Base-by-base conservation (phyloP, 2,888 invertebrate species). In the Drosophila falleni region DNA sequence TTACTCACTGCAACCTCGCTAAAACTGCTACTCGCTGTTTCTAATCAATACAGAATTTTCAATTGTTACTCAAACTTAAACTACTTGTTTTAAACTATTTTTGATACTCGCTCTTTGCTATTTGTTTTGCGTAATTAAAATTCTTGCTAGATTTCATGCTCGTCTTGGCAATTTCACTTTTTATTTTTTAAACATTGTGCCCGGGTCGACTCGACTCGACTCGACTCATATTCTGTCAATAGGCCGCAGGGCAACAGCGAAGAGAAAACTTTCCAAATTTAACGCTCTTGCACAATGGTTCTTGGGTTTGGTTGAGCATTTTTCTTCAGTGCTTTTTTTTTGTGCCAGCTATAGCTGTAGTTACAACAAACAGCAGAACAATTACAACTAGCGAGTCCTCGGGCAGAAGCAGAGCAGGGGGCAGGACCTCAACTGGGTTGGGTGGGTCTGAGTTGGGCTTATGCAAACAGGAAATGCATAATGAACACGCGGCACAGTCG, bases 381-480 rank as follows among this genome's bases (percentile, higher is more conserved):
- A 88, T 88, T 85, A 88, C 84, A 84, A 72, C 78, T 78, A 68
- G 67, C 51, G 64, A 68, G 26, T 74, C 80, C 78, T 61, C 51
- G 33, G 79, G 69, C 66, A 64, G 64, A n/a, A 69, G 68, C 58
- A 46, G 42, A 19, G 37, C 65, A 64, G 62, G 64, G 11, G 66
- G 68, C 58, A 46, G 42, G 26, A 41, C 13, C 9, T 42, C 11
- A 51, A 51, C 54, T 49, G 46, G 64, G 55, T 69, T 71, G 23
- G 19, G 19, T 19, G 1, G 70, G 47, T 33, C 35, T 53, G 39
- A 29, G n/a, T 35, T 63, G 59, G 56, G 72, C 78, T 84, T 87
- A 81, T 73, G 85, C 86, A 87, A 89, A 87, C 86, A 87, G 86
- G 89, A 87, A 87, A 83, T 87, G 88, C 80, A 88, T 85, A 87